A percentile compares a stretch with the other conserved stretches of the same genome.
Evolutionary conservation across 2,888 invertebrate species (phyloP).

Genomic region (Hypomecis atomaria): DNA sequence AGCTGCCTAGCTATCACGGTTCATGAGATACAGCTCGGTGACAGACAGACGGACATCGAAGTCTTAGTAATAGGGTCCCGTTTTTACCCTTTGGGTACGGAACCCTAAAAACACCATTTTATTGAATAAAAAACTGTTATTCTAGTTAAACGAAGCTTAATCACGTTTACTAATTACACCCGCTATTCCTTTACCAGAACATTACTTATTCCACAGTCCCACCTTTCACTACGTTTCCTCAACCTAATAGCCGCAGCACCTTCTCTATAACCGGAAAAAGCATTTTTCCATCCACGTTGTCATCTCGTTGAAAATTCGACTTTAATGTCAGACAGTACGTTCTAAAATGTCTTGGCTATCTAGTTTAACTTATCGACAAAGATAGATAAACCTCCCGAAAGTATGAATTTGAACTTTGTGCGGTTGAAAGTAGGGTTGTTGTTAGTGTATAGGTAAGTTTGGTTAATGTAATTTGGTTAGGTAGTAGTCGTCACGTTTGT

Average conservation of each 20-base stretch:
- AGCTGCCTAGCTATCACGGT: too few relatives aligned
- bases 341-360: slow-evolving; percentile 33
- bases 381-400: neutral
- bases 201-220: slow-evolving; percentile 25
- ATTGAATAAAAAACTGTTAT: neutral
- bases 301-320: slow-evolving; percentile 31
- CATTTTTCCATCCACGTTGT: slow-evolving; percentile 42
- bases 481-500: slow-evolving; percentile 61
- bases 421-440: slow-evolving; percentile 25
- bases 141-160: too few relatives aligned
- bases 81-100: too few relatives aligned
- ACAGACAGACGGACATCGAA: too few relatives aligned
- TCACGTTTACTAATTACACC: slow-evolving; percentile 5
- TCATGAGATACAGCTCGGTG: too few relatives aligned
- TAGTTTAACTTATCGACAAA: slow-evolving; percentile 39
- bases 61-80: too few relatives aligned
- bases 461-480: slow-evolving; percentile 54
- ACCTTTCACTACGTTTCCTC: slow-evolving; percentile 27
- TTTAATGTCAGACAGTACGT: slow-evolving; percentile 34
- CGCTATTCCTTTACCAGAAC: slow-evolving; percentile 4
- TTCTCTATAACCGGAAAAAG: slow-evolving; percentile 41
- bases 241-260: slow-evolving; percentile 28
- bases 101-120: too few relatives aligned
- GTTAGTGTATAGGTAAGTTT: slow-evolving; percentile 34
- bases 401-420: slow-evolving; percentile 18